Evolutionary conservation across 2,888 invertebrate genomes (phyloP), one percentile per base, ranked within the genome.

Genomic region (Microctonus aethiopoides): DNA sequence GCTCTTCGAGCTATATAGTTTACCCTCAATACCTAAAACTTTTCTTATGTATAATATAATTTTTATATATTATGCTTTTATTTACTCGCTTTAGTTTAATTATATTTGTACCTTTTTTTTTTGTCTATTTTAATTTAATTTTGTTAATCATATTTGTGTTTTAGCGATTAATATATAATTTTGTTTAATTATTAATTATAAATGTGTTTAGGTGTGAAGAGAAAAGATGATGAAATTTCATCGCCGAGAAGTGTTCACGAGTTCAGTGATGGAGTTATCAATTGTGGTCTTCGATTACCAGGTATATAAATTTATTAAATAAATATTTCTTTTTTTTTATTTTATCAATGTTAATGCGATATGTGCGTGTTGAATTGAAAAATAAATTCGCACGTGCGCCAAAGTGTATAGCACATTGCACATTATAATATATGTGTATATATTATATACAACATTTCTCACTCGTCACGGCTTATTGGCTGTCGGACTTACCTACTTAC

Each of bases 281-380:
- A 90, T 87, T 91, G 91, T 74, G 92, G 92, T 78, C 90, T 92
- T 80, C 90, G 91, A 85, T 88, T 92, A 83, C 92, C 92, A 86
- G 92, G 92, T 92, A 87, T 88, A 88, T 83, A 41, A 10, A 26
- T n/a, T 11, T 39, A 41, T 46, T 24, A 11, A 9, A 36, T 26
- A 16, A 54, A 13, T n/a, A 11, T 16, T 54, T n/a, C 20, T 26
- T 52, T 26, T 29, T 36, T 22, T n/a, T 34, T 36, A 11, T 54
- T 65, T 54, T 39, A 11, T 24, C 13, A 46, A 46, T 20, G 20
- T 46, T 46, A 46, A 46, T 46, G 20, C 6, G 46, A 46, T 46
- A 6, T 39, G 46, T 46, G 16, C 16, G 46, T 7, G 46, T 46
- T 20, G 7, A 46, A 46, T 56, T 26, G 26, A 56, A 63, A 41